These are phyloP conservation scores for Synanthedon formicaeformis DNA, from an alignment of 2,888 invertebrate species.

Conservation along the genomic window DNA sequence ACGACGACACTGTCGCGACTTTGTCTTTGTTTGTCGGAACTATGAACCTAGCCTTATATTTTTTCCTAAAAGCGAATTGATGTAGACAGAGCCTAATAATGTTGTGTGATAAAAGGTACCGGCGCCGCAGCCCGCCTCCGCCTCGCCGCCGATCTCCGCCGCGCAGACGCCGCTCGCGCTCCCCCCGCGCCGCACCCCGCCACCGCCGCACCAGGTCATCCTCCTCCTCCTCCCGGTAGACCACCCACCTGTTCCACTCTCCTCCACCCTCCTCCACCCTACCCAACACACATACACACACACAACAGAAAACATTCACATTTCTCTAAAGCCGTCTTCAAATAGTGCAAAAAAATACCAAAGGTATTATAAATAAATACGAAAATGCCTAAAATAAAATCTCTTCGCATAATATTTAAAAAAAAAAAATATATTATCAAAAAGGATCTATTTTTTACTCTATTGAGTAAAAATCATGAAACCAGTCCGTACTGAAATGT, in stretches of 20 bases:
- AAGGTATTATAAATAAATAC: too few relatives aligned
- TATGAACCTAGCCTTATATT: too few relatives aligned
- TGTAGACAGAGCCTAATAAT: too few relatives aligned
- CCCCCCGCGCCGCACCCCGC: constrained; percentile 73
- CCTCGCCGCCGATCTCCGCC: constrained; percentile 72
- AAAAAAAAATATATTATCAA: too few relatives aligned
- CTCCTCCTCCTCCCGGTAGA: constrained; percentile 78
- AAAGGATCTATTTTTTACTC: too few relatives aligned
- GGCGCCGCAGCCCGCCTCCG: constrained; percentile 64
- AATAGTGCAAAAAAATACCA: neutral
- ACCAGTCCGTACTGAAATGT: too few relatives aligned
- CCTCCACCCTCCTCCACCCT: constrained; percentile 7
- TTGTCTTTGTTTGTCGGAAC: too few relatives aligned
- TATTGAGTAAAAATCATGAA: too few relatives aligned
- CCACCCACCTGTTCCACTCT: constrained; percentile 2
- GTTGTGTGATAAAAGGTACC: constrained; percentile 31
- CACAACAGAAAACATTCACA: neutral
- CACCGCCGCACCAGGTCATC: constrained; percentile 80
- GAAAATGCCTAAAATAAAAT: too few relatives aligned
- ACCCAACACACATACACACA: constrained; percentile 1
- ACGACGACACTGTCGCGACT: too few relatives aligned
- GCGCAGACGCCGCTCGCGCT: constrained; percentile 72
- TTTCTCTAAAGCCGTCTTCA: constrained; percentile 4
- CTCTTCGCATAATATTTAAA: too few relatives aligned
- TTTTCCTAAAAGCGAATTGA: too few relatives aligned